Conservation (phyloP, 2,113 vertebrate genomes). For the Spea bombifrons region DNA sequence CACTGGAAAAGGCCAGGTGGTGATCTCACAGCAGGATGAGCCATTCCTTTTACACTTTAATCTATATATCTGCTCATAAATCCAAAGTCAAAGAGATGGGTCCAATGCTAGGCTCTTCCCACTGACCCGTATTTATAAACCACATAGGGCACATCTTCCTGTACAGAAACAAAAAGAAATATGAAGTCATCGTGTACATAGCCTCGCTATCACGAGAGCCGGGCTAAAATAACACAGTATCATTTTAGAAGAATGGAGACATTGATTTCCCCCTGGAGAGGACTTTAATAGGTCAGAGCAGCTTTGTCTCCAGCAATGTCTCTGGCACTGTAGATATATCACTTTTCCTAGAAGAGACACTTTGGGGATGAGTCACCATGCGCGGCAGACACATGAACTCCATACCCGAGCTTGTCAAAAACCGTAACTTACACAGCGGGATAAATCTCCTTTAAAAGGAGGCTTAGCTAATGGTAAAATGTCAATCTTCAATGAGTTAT, state of each 20-base stretch:
- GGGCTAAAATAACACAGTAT: constrained; percentile 17
- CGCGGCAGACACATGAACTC: neutral
- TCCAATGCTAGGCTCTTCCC: too few species aligned
- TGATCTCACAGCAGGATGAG: too few species aligned
- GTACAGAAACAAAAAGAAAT: too few species aligned
- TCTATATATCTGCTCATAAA: too few species aligned
- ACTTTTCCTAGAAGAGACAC: neutral
- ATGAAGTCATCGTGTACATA: too few species aligned
- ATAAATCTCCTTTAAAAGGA: constrained; percentile 5
- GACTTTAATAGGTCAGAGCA: constrained; percentile 20
- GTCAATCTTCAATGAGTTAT: neutral
- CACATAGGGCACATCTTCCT: too few species aligned
- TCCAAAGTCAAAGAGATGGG: too few species aligned
- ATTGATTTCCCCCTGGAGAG: constrained; percentile 27
- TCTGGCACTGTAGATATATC: neutral
- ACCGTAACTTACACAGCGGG: neutral
- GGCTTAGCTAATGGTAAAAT: neutral
- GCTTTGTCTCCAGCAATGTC: neutral
- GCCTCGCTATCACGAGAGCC: neutral
- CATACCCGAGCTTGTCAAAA: neutral
- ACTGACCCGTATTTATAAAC: too few species aligned
- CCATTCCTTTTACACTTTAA: too few species aligned
- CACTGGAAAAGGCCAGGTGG: too few species aligned
- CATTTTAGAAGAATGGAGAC: constrained; percentile 26
- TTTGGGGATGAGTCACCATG: neutral